Conservation (phyloP, 2,888 invertebrate genomes). For the Halocaridina rubra region DNA sequence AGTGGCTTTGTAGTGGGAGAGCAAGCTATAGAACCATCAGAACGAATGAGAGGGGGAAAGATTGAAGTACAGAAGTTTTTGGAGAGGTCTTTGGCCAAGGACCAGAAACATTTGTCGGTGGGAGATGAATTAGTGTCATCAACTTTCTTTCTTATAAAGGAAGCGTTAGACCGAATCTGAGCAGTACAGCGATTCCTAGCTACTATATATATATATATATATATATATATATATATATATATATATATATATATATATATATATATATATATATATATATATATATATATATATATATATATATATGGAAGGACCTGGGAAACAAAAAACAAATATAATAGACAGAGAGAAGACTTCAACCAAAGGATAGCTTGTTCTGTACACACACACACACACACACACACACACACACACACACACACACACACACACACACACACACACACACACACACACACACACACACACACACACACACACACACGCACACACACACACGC, state of each 20-base stretch:
- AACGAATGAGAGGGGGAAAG: too few species aligned
- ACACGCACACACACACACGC: neutral
- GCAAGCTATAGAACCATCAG: too few species aligned
- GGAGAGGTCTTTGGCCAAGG: too few species aligned
- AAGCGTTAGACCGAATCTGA: too few species aligned
- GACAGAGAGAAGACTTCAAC: neutral
- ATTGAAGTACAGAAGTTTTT: too few species aligned
- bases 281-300: neutral
- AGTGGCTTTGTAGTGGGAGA: too few species aligned
- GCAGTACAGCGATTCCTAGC: too few species aligned
- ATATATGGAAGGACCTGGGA: too few species aligned
- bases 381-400: constrained; percentile 24
- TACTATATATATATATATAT: too few species aligned
- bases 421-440: neutral
- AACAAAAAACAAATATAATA: neutral
- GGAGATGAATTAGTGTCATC: too few species aligned
- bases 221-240: constrained; percentile 1
- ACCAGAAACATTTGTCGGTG: too few species aligned
- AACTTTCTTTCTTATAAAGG: too few species aligned
- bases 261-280: neutral
- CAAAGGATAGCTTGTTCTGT: constrained; percentile 32
- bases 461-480: neutral
- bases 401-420: neutral
- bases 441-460: neutral
- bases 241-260: constrained; percentile 5